Base-by-base conservation (phyloP, 2,888 invertebrate species). In the Ophion costatus region DNA sequence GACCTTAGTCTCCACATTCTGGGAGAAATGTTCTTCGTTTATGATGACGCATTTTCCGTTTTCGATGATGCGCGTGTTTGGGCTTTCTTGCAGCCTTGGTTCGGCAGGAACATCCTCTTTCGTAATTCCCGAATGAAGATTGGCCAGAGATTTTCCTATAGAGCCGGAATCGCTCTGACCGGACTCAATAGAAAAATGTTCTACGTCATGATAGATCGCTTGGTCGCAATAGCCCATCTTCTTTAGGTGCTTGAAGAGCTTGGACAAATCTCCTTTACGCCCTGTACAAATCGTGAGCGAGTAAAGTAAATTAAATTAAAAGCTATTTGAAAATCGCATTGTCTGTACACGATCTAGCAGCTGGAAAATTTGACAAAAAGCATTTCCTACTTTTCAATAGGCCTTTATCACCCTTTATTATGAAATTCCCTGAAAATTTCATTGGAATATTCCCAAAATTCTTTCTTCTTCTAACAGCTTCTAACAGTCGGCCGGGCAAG, bases 31-130 rank as follows among this genome's bases (percentile, higher is more conserved):
- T 22, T 83, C 84, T 85, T 94, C 94, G 86, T 94, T 94, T 10
- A 94, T 93, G 71, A 94, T 94, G 17, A 95, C 86, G 79, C 94
- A 93, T 38, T 93, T 86, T 42, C 94, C 94, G 45, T 64, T 90
- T 59, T 87, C 80, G 22, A 90, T 76, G 9, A 38, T 75, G 17
- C 75, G 77, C 9, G 51, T n/a, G 22, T 56, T 14, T 2, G 73
- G n/a, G 14, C 22, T n/a, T 29, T 79, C n/a, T 4, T 10, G 11
- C 7, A 9, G 22, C 10, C 4, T 24, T 14, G 51, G 14, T 38
- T 6, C 38, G 0, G 22, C 9, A n/a, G 42, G 5, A 51, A 45
- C n/a, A 2, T 71, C 33, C 24, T 61, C 20, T 9, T 29, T 66
- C 17, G 14, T 2, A 3, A 38, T 45, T 17, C 63, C 57, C 29